These are phyloP conservation scores for Lomographa bimaculata DNA, from an alignment of 2,888 invertebrate genomes.

Conservation along the genomic window DNA sequence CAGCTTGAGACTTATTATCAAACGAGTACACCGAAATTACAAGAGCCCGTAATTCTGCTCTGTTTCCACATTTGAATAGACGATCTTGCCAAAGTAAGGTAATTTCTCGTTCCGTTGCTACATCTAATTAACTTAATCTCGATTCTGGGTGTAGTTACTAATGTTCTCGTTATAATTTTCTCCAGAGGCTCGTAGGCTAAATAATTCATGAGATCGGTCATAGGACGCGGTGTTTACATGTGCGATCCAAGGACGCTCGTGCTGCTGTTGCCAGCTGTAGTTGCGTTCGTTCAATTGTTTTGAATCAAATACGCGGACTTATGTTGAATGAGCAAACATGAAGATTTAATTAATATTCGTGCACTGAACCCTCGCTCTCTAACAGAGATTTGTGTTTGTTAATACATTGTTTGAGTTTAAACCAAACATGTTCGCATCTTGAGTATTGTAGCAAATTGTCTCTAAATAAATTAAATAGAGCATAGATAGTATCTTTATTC, in stretches of 20 bases:
- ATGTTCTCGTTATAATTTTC: constrained; percentile 21
- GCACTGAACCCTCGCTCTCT: constrained; percentile 1
- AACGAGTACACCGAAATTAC: not conserved
- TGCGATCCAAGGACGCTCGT: constrained; percentile 22
- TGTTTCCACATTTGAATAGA: constrained; percentile 4
- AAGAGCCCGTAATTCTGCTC: not conserved
- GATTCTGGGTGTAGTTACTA: constrained; percentile 17
- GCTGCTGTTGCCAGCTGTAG: constrained; percentile 3
- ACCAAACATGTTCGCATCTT: no score
- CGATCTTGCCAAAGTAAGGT: constrained; percentile 5
- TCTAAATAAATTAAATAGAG: no score
- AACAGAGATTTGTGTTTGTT: no score
- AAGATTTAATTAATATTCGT: constrained; percentile 12
- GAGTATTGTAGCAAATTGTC: no score
- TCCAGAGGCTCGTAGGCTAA: constrained; percentile 14
- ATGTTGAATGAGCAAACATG: constrained; percentile 8
- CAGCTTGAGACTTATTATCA: not conserved
- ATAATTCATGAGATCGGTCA: constrained; percentile 30
- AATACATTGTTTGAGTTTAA: no score
- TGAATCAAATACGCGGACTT: constrained; percentile 3
- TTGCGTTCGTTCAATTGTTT: constrained; percentile 4
- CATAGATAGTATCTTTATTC: no score
- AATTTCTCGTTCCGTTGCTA: constrained; percentile 12
- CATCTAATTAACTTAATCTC: constrained; percentile 19
- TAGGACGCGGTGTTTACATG: constrained; percentile 24